Evolutionary conservation across 2,797 vertebrate species (phyloP).

Genomic region (Acanthurus lineatus): DNA sequence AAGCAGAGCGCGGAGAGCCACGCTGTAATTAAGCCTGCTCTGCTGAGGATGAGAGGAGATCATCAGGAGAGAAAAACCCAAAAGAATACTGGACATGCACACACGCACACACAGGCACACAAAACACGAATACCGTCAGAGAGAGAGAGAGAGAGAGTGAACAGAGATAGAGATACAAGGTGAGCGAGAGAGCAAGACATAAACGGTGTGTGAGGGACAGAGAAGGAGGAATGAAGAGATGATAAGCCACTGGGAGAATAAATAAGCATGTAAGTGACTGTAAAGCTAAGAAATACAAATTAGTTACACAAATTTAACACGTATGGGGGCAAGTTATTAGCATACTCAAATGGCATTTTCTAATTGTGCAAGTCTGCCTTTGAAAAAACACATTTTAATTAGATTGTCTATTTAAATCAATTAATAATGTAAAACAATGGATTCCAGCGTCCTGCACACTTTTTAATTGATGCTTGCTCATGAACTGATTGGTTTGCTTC

Average conservation of each 20-base stretch:
- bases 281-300: neutral
- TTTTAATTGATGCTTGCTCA: no score
- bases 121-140: conserved; percentile 6
- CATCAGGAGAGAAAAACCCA: conserved; percentile 69
- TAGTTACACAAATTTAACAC: neutral
- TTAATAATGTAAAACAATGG: neutral
- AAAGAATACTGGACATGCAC: conserved; percentile 53
- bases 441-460: no score
- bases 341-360: neutral
- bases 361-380: neutral
- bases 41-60: conserved; percentile 72
- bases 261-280: neutral
- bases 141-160: neutral
- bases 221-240: conserved; percentile 6
- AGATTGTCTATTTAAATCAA: neutral
- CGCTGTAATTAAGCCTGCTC: conserved; percentile 78
- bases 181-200: conserved; percentile 31
- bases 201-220: conserved; percentile 11
- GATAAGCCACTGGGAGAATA: conserved; percentile 1
- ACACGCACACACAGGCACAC: conserved; percentile 1
- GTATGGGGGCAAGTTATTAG: neutral
- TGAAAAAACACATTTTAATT: conserved; percentile 8
- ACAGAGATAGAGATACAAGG: conserved; percentile 44
- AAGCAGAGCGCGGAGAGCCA: conserved; percentile 72
- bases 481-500: no score